These are phyloP conservation scores for Coronaproctus castanopsis DNA, from an alignment of 2,888 invertebrate species.

Conservation along the genomic window DNA sequence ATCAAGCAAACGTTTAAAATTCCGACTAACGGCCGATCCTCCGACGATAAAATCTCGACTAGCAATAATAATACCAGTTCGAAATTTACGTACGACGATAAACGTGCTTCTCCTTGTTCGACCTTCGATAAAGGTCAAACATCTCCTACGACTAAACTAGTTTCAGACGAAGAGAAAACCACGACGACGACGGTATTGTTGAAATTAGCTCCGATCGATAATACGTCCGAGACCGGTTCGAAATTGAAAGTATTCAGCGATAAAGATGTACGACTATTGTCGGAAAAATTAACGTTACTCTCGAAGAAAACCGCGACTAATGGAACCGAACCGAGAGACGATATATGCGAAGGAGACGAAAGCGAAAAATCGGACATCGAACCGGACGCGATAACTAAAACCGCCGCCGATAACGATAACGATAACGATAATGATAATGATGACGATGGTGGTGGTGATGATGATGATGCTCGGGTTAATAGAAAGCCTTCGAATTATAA, in stretches of 20 bases:
- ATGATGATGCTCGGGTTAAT: too few species aligned
- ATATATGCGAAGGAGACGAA: slow-evolving; percentile 29
- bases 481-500: too few species aligned
- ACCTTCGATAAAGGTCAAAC: not conserved
- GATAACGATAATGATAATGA: too few species aligned
- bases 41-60: not conserved
- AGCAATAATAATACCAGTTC: not conserved
- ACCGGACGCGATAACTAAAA: not conserved
- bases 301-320: slow-evolving; percentile 10
- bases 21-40: slow-evolving; percentile 5
- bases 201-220: slow-evolving; percentile 6
- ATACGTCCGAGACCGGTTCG: slow-evolving; percentile 9
- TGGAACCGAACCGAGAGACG: slow-evolving; percentile 27
- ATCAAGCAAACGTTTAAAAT: slow-evolving; percentile 20
- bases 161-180: slow-evolving; percentile 1
- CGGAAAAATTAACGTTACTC: slow-evolving; percentile 14
- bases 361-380: slow-evolving; percentile 9
- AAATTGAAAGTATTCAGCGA: slow-evolving; percentile 10
- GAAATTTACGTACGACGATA: not conserved
- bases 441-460: too few species aligned
- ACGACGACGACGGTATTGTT: not conserved
- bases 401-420: too few species aligned
- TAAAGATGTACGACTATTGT: slow-evolving; percentile 13
- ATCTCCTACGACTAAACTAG: not conserved
- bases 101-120: not conserved